Conservation (phyloP, 37 sponge, comb jelly and placozoan genomes). For the Theonella swinhoei region DNA sequence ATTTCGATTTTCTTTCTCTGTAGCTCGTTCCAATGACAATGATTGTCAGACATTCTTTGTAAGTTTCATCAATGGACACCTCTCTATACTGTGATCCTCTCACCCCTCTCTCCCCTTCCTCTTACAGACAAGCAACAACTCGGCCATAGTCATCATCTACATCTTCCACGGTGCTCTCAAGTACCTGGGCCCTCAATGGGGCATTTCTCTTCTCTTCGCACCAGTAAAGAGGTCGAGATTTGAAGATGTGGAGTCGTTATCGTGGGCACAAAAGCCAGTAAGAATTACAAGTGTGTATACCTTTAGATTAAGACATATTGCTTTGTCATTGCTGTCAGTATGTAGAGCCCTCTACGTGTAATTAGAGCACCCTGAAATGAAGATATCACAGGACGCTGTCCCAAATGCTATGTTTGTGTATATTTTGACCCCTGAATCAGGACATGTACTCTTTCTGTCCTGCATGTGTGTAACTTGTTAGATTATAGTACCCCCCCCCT, state of each 20-base stretch:
- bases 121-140: not conserved
- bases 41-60: slow-evolving; percentile 36
- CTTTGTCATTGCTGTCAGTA: too few relatives aligned
- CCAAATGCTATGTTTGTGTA: not conserved
- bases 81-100: not conserved
- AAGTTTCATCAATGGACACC: not conserved
- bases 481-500: not conserved
- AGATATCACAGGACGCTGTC: not conserved
- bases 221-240: slow-evolving; percentile 25
- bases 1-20: not conserved
- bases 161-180: slow-evolving; percentile 42
- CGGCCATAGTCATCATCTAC: slow-evolving; percentile 14
- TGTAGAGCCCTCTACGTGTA: not conserved
- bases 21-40: slow-evolving; percentile 2
- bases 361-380: not conserved
- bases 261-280: slow-evolving; percentile 45
- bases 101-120: not conserved
- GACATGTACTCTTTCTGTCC: not conserved
- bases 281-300: too few relatives aligned
- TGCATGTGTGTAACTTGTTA: not conserved
- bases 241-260: slow-evolving; percentile 20
- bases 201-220: slow-evolving; percentile 35
- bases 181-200: slow-evolving; percentile 46
- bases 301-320: too few relatives aligned
- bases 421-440: not conserved